A percentile compares a stretch with the other conserved stretches of the same genome.
phyloP scores from a whole-genome alignment of 2,113 vertebrate genomes.

The Zosterops borbonicus region DNA sequence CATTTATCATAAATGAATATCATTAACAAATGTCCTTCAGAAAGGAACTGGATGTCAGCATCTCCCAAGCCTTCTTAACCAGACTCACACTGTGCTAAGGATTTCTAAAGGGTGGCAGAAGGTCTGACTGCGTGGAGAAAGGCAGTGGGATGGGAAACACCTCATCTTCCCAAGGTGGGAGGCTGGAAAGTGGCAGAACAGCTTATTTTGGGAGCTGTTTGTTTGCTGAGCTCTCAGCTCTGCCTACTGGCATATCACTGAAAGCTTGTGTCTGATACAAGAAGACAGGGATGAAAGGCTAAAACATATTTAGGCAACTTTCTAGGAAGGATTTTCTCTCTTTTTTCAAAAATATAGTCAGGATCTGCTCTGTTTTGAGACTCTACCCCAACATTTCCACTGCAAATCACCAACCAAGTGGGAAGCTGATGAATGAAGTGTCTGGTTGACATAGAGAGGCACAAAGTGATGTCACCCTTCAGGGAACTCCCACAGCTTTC shows the following conservation, averaged over 20 bases:
- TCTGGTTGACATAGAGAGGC: neutral
- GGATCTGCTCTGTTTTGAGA: neutral
- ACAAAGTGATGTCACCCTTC: neutral
- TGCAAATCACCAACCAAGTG: neutral
- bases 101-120: neutral
- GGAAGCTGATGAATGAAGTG: neutral
- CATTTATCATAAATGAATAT: neutral
- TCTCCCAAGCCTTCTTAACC: neutral
- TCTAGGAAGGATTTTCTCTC: neutral
- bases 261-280: neutral
- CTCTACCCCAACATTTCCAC: neutral
- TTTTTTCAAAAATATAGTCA: neutral
- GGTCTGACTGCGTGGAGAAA: neutral
- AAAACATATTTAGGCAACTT: neutral
- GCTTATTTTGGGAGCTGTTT: neutral
- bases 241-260: neutral
- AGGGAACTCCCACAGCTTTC: neutral
- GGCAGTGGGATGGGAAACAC: neutral
- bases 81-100: rapidly evolving
- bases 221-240: neutral
- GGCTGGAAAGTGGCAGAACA: neutral
- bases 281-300: neutral
- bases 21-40: neutral
- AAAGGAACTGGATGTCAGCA: neutral
- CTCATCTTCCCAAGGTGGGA: neutral